These are phyloP conservation scores for Synodontis membranacea DNA, from an alignment of 2,113 vertebrate genomes.

Conservation along the genomic window DNA sequence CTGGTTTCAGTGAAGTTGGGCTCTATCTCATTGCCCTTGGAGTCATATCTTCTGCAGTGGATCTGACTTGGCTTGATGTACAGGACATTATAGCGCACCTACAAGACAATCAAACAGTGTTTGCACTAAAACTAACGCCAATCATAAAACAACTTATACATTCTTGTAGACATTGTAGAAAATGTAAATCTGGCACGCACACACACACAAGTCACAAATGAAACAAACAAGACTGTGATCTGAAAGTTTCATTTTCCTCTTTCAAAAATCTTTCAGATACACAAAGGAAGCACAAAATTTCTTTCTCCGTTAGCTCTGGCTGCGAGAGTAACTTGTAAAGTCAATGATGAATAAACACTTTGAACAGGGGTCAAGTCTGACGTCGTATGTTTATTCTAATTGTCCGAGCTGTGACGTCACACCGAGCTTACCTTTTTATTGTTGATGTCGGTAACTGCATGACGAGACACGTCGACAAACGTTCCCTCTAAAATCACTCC, in stretches of 20 bases:
- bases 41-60: constrained; percentile 79
- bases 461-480: constrained; percentile 79
- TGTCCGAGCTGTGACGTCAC: neutral
- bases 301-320: neutral
- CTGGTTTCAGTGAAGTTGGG: constrained; percentile 83
- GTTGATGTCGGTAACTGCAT: constrained; percentile 71
- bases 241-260: neutral
- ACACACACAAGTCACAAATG: neutral
- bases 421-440: constrained; percentile 74
- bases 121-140: neutral
- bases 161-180: neutral
- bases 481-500: constrained; percentile 81
- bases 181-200: neutral
- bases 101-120: constrained; percentile 10
- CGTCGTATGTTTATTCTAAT: too few species aligned
- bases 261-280: neutral
- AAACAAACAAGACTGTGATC: neutral
- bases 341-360: neutral
- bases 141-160: neutral
- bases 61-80: constrained; percentile 75
- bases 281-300: neutral
- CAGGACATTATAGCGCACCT: constrained; percentile 81
- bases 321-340: neutral
- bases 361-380: neutral
- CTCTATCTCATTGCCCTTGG: constrained; percentile 80